Evolutionary conservation across 64 coral and sea anemone genomes (phyloP), one percentile per base, ranked within the genome.

Genomic region (Pachyseris speciosa): DNA sequence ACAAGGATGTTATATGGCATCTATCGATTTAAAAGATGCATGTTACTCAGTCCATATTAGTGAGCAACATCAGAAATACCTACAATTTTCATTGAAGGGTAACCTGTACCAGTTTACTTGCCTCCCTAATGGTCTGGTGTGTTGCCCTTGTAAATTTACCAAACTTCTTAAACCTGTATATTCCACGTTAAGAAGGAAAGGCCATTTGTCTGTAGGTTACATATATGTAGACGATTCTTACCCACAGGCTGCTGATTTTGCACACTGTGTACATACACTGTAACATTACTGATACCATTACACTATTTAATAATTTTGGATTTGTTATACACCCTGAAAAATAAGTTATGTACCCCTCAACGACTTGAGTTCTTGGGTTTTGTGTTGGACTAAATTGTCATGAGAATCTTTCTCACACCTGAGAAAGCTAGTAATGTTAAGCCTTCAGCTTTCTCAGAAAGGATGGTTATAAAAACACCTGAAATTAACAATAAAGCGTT

Each of bases 261-360:
- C 20, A 15, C 37, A 15, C 12, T 86, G 83, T 70, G 64, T 86
- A 16, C 44, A 69, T 39, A n/a, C n/a, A n/a, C n/a, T n/a, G n/a
- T n/a, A 86, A 85, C 48, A 71, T 86, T 49, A 68, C 45, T 30
- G 64, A 86, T 44, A 86, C 64, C 48, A 44, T 86, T 70, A 66
- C 64, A 47, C 42, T 69, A n/a, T 58, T 86, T 40, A 86, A 49
- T 66, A 69, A 42, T 42, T 24, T 70, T 8, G 64, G 83, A 5
- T 86, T 86, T 69, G 65, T 86, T 85, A 47, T 85, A 85, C 83
- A 85, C 40, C 83, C 83, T 65, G 83, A 84, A 7, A 83, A 83
- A 64, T 84, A 26, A 49, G 48, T 84, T 10, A 13, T 66, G 28
- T 67, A 67, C 1, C 87, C 73, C 88, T 37, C 87, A 89, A 67